Evolutionary conservation across 2,888 invertebrate species (phyloP), one percentile per base, ranked within the genome.

Genomic region (Drosophila mayaguana): DNA sequence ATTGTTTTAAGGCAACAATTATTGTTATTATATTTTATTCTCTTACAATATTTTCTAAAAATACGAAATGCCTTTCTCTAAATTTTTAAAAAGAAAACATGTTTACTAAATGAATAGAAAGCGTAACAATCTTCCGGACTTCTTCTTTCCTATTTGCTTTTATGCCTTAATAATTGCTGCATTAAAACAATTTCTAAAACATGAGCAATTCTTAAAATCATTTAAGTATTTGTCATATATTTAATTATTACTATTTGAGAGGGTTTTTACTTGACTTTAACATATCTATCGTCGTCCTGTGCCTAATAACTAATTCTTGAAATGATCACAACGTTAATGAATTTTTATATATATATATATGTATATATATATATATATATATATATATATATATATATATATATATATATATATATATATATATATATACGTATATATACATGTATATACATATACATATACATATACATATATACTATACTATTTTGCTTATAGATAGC

Each of bases 261-360:
- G 36, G 32, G 55, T 67, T 55, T 62, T 62, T 63, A 63, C 77
- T 79, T 74, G 79, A 78, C 60, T 43, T 76, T 32, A 65, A 73
- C 67, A 40, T 38, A 60, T 18, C 32, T 25, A 18, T 54, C 63
- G 62, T 40, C 61, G 61, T 60, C 59, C 63, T 36, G n/a, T 67
- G 55, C 78, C 83, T 88, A 83, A 71, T 11, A 72, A 79, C 86
- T 88, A 89, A 80, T 80, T 80, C 84, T 90, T 91, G 81, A 83
- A 91, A 90, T 81, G 85, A 91, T 91, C 91, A 91, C 91, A 91
- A 91, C 91, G 90, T 89, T 86, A 78, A 86, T 83, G 85, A 81
- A 81, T 80, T 67, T 78, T 72, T 61, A 16, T 67, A 66, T 76
- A 71, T 77, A 64, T 62, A 56, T 53, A 61, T 65, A 32, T 18